These are phyloP conservation scores for Pollenia angustigena DNA, from an alignment of 2,888 invertebrate genomes.

Conservation along the genomic window DNA sequence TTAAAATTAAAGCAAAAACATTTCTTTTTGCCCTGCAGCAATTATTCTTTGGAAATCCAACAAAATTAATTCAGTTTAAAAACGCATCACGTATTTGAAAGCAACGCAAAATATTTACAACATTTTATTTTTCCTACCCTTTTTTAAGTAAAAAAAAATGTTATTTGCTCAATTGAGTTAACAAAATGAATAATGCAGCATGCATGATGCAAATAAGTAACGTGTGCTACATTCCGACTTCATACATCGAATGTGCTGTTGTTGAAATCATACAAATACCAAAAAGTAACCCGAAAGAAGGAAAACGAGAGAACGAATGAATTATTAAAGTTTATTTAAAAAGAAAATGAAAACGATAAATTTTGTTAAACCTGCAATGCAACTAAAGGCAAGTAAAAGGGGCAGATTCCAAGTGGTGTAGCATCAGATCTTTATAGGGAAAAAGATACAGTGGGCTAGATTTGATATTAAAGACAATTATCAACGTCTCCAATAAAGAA, in stretches of 20 bases:
- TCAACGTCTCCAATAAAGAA: too few relatives aligned
- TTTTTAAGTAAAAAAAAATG: constrained; percentile 28
- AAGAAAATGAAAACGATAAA: constrained; percentile 36
- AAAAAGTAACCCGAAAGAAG: not conserved
- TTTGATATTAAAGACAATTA: too few relatives aligned
- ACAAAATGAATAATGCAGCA: constrained; percentile 48
- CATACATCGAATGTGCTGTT: too few relatives aligned
- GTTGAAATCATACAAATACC: not conserved
- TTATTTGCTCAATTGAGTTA: constrained; percentile 49
- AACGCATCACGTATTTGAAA: constrained; percentile 33
- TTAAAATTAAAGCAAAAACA: too few relatives aligned
- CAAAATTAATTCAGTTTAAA: too few relatives aligned
- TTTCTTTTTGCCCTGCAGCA: too few relatives aligned
- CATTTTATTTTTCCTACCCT: not conserved
- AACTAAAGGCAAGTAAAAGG: not conserved
- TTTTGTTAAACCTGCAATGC: not conserved
- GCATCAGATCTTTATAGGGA: too few relatives aligned
- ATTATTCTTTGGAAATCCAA: too few relatives aligned
- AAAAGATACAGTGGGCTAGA: too few relatives aligned
- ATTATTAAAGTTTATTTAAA: constrained; percentile 39
- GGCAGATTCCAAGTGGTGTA: not conserved
- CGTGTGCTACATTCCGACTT: not conserved
- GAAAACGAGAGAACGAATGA: constrained; percentile 1
- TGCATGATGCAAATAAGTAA: not conserved
- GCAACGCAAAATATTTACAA: not conserved